These are phyloP conservation scores for Drosophila leontia DNA, from an alignment of 1,140 invertebrate genomes.

Conservation along the genomic window DNA sequence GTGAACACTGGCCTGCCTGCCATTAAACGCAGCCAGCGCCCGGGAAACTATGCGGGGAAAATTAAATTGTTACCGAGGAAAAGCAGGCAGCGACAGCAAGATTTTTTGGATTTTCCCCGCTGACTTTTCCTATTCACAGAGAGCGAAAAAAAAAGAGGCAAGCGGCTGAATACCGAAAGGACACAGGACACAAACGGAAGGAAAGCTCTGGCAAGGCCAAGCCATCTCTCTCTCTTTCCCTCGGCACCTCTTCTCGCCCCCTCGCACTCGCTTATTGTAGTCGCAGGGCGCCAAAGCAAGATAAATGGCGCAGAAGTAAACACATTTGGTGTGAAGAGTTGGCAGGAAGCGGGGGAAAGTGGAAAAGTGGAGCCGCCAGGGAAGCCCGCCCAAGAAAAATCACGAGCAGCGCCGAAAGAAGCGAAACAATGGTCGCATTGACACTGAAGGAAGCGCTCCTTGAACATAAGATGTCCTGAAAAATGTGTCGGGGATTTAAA, in stretches of 20 bases:
- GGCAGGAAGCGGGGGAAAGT: constrained; percentile 27
- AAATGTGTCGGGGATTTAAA: background rate
- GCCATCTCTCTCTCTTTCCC: background rate
- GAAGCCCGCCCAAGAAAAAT: constrained; percentile 54
- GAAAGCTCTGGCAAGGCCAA: constrained; percentile 27
- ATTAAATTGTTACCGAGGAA: constrained; percentile 46
- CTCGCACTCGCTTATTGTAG: constrained; percentile 48
- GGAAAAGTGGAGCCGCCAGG: constrained; percentile 16
- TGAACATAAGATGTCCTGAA: background rate
- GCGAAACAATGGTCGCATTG: constrained; percentile 63
- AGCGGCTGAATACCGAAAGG: constrained; percentile 17
- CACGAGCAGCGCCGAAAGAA: constrained; percentile 46
- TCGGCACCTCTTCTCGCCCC: constrained; percentile 1
- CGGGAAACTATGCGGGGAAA: constrained; percentile 42
- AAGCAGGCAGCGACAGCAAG: constrained; percentile 10
- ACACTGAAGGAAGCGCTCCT: constrained; percentile 36
- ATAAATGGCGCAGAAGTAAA: constrained; percentile 80
- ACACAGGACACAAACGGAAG: constrained; percentile 41
- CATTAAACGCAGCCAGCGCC: constrained; percentile 38
- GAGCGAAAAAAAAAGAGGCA: constrained; percentile 9
- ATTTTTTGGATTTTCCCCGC: constrained; percentile 49
- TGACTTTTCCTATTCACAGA: constrained; percentile 45
- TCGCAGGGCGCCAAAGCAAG: constrained; percentile 75
- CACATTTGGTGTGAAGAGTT: constrained; percentile 76
- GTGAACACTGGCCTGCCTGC: constrained; percentile 24